Base-by-base conservation (phyloP, 2,888 invertebrate species). In the Nomada goodeniana region DNA sequence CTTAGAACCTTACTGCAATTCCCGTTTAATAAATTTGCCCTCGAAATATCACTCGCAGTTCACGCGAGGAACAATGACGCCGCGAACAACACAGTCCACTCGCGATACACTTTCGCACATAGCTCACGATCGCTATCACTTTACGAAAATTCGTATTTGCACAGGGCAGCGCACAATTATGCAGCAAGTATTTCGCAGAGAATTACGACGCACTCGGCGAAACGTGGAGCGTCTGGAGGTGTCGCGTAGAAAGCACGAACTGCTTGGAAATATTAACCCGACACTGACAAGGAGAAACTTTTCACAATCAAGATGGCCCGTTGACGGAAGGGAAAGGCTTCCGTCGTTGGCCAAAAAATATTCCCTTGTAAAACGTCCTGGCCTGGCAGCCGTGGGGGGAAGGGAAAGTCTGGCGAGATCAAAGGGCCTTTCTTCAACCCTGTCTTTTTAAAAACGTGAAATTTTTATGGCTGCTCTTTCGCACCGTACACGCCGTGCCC, bases 391-490 rank as follows among this genome's bases (percentile, higher is more conserved):
- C 50, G 59, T 42, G 70, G 69, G 59, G 76, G 74, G 76, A 74
- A 82, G 83, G 74, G 86, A 88, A 86, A 86, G 88, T 78, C 81
- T 70, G 70, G 57, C 69, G 75, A 60, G 73, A 75, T 87, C 83
- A 80, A 83, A 87, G 83, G 82, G 84, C 88, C 87, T 88, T 88
- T 84, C 74, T 83, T 74, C 82, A 85, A 88, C 80, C 82, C 81
- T 74, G 78, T 86, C 80, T 78, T 80, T 76, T 80, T 75, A 77
- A 81, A 91, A 92, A 90, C 88, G 90, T 89, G 91, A 90, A 91
- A 90, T 89, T 91, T 92, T 93, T 92, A 91, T 85, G 91, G 75
- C 88, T 86, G n/a, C 85, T 76, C 80, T 76, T 81, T 78, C 80
- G 71, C 83, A 73, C 69, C 71, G 55, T 42, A 67, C 71, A 55